Conservation (phyloP, 2,888 invertebrate species). For the Norana najaformis region DNA sequence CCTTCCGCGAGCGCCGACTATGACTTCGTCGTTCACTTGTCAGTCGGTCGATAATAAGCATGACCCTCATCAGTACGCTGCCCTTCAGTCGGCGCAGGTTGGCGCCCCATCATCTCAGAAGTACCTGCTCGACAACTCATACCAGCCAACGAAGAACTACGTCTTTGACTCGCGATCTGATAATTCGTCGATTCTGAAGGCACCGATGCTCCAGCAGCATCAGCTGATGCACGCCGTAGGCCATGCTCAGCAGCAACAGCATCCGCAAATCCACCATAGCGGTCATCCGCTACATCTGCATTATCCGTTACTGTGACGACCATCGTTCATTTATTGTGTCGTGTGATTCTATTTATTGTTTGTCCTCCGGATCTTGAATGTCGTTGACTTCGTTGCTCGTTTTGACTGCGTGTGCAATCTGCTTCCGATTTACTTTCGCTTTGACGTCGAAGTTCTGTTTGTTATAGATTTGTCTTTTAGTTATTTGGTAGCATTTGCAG, state of each 20-base stretch:
- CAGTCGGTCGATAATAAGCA: background rate
- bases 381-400: background rate
- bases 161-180: slow-evolving; percentile 13
- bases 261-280: background rate
- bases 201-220: background rate
- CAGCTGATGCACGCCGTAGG: background rate
- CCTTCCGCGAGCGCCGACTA: background rate
- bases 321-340: background rate
- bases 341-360: slow-evolving; percentile 5
- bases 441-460: background rate
- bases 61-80: background rate
- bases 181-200: background rate
- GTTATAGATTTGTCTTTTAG: background rate
- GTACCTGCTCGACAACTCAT: slow-evolving; percentile 1
- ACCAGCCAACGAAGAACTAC: background rate
- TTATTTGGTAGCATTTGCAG: background rate
- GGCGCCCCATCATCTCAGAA: background rate
- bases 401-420: background rate
- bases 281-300: background rate
- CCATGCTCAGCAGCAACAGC: background rate
- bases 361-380: background rate
- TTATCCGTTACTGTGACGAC: background rate
- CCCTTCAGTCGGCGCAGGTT: background rate
- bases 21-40: background rate
- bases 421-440: background rate